Evolutionary conservation across 2,888 invertebrate species (phyloP).

Genomic region (Arenicola marina): DNA sequence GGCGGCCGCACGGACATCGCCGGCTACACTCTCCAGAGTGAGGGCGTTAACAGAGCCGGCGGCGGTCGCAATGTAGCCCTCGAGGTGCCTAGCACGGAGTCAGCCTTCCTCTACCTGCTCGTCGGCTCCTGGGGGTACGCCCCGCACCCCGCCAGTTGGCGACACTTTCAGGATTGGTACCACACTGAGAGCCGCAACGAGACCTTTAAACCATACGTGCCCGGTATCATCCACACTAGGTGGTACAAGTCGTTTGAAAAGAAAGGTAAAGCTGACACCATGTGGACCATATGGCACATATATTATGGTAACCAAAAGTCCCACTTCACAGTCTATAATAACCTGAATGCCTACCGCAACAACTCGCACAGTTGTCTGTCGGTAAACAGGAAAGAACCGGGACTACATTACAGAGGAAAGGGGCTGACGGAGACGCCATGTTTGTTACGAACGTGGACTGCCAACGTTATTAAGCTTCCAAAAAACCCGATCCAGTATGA

Average conservation of each 20-base stretch:
- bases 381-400: constrained; percentile 41
- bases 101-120: constrained; percentile 7
- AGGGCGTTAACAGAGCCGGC: constrained; percentile 35
- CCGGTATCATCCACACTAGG: constrained; percentile 36
- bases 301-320: constrained; percentile 39
- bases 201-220: constrained; percentile 40
- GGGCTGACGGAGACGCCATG: no score
- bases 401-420: constrained; percentile 43
- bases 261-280: constrained; percentile 29
- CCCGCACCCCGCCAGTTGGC: constrained; percentile 8
- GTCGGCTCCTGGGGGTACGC: constrained; percentile 16
- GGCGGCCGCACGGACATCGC: constrained; percentile 31
- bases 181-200: constrained; percentile 19
- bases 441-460: no score
- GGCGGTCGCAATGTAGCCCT: constrained; percentile 37
- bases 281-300: constrained; percentile 54
- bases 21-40: constrained; percentile 32
- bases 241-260: constrained; percentile 41
- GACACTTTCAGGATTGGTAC: constrained; percentile 35
- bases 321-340: constrained; percentile 38
- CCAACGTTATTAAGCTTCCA: no score
- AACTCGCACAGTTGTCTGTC: constrained; percentile 35
- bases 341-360: constrained; percentile 18
- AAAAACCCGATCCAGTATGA: no score
- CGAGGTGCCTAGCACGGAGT: constrained; percentile 26